Conservation (phyloP, 2,888 invertebrate species). For the Deilephila porcellus region DNA sequence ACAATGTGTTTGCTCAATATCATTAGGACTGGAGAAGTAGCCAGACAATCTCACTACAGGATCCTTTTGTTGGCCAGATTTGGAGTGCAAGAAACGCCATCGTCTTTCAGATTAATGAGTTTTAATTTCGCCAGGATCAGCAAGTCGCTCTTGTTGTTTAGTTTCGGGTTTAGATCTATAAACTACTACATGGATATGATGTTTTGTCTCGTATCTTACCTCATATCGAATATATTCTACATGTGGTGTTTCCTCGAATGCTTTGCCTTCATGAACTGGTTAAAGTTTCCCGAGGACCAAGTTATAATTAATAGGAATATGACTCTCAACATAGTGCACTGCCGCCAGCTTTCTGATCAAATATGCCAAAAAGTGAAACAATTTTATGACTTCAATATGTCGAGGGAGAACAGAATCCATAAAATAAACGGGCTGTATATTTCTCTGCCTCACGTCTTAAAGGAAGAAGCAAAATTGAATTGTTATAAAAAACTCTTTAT, state of each 20-base stretch:
- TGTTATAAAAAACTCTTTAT: slow-evolving; percentile 39
- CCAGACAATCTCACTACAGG: slow-evolving; percentile 30
- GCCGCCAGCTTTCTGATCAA: slow-evolving; percentile 46
- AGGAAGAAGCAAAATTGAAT: slow-evolving; percentile 42
- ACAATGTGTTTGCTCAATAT: slow-evolving; percentile 39
- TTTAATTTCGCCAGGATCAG: slow-evolving; percentile 46
- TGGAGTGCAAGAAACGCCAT: not conserved
- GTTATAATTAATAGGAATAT: slow-evolving; percentile 32
- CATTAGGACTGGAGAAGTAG: slow-evolving; percentile 32
- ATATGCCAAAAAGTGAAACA: slow-evolving; percentile 40
- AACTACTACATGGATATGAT: slow-evolving; percentile 44
- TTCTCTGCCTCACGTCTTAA: slow-evolving; percentile 44
- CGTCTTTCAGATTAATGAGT: slow-evolving; percentile 32
- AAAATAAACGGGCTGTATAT: slow-evolving; percentile 41
- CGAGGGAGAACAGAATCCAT: slow-evolving; percentile 39
- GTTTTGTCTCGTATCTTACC: slow-evolving; percentile 41
- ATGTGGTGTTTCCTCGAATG: slow-evolving; percentile 50
- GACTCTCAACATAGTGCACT: slow-evolving; percentile 37
- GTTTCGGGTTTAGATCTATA: slow-evolving; percentile 38
- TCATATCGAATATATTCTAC: slow-evolving; percentile 48
- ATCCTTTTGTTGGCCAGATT: slow-evolving; percentile 33
- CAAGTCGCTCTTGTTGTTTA: slow-evolving; percentile 50
- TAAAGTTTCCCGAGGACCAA: slow-evolving; percentile 40
- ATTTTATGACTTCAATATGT: slow-evolving; percentile 44
- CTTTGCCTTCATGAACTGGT: slow-evolving; percentile 41